Evolutionary conservation across 2,113 vertebrate genomes (phyloP).

Genomic region (Bubo bubo): DNA sequence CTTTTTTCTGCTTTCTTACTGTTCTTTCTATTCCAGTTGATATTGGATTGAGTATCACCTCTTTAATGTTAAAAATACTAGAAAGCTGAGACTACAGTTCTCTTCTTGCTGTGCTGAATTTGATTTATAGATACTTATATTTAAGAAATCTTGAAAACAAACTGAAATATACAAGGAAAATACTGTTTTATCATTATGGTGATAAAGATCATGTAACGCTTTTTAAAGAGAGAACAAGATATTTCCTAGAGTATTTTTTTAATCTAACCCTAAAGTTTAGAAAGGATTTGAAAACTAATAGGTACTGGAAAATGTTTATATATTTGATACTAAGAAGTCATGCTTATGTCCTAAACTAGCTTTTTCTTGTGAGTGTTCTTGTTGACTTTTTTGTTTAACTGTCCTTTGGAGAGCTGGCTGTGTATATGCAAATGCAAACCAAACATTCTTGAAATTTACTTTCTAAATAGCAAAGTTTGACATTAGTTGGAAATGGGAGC

Average conservation of each 20-base stretch:
- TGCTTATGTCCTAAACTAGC: not conserved
- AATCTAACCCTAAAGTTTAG: not conserved
- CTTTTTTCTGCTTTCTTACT: not conserved
- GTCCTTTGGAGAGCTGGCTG: not conserved
- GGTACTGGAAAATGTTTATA: not conserved
- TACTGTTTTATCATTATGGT: not conserved
- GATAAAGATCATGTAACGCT: not conserved
- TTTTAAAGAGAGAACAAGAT: not conserved
- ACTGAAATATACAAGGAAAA: not conserved
- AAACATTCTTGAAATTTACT: constrained; percentile 29
- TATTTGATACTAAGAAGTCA: not conserved
- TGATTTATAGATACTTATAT: not conserved
- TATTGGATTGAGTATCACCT: not conserved
- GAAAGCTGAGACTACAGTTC: not conserved
- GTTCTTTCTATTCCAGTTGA: not conserved
- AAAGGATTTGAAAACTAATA: not conserved
- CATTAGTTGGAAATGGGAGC: constrained; percentile 24
- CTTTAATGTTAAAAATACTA: not conserved
- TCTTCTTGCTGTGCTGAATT: not conserved
- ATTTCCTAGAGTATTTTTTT: not conserved
- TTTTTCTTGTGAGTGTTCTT: not conserved
- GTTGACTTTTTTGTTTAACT: constrained; percentile 4
- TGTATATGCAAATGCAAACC: not conserved
- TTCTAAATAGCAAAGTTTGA: constrained; percentile 24
- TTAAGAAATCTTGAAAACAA: not conserved